A percentile compares a stretch with the other conserved stretches of the same genome.
Evolutionary conservation across 2,113 vertebrate species (phyloP).

Genomic region (Pholis gunnellus): DNA sequence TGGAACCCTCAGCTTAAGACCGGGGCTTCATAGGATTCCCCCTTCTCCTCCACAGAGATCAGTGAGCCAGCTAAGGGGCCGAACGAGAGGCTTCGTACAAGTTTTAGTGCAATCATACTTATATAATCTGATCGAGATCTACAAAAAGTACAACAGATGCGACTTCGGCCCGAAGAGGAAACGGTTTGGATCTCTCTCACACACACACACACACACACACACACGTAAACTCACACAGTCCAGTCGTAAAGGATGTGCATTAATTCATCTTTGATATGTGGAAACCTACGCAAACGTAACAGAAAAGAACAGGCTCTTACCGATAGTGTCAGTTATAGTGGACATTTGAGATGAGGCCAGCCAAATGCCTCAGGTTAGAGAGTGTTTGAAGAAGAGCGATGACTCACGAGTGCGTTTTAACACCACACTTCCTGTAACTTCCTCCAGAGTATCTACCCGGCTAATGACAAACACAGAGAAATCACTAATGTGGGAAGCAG

Average conservation of each 20-base stretch:
- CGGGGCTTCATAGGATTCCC: constrained; percentile 64
- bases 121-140: constrained; percentile 54
- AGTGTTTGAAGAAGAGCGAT: neutral
- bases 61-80: neutral
- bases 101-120: constrained; percentile 75
- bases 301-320: constrained; percentile 32
- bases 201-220: neutral
- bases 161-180: constrained; percentile 24
- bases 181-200: constrained; percentile 16
- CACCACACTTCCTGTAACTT: constrained; percentile 2
- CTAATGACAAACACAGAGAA: constrained; percentile 2
- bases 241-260: constrained; percentile 65
- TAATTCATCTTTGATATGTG: constrained; percentile 59
- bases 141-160: constrained; percentile 46
- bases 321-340: constrained; percentile 25
- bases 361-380: constrained; percentile 12
- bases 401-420: neutral
- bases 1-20: constrained; percentile 62
- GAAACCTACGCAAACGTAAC: constrained; percentile 52
- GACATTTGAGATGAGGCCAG: neutral
- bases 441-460: neutral
- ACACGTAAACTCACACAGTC: constrained; percentile 38
- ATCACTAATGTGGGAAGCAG: constrained; percentile 8
- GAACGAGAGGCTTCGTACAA: constrained; percentile 66
- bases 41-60: neutral